Evolutionary conservation across 1,140 invertebrate genomes (phyloP).

Genomic region (Drosophila arizonae): DNA sequence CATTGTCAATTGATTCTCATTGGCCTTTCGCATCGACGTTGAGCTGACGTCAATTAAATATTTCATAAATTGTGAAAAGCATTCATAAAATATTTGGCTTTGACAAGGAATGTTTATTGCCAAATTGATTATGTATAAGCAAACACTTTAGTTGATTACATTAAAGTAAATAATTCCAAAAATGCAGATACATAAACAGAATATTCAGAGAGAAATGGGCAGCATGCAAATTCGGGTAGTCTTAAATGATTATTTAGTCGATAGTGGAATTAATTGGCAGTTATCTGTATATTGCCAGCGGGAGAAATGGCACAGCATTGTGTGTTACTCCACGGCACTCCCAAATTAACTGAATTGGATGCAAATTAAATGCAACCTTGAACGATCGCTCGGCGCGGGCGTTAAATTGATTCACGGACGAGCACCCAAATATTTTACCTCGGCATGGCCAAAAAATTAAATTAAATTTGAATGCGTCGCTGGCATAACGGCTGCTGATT

Average conservation of each 20-base stretch:
- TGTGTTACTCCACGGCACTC: background rate
- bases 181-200: too few relatives aligned
- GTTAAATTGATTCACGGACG: constrained; percentile 33
- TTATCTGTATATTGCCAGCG: background rate
- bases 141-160: background rate
- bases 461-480: constrained; percentile 54
- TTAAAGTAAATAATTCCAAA: background rate
- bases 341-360: constrained; percentile 60
- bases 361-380: constrained; percentile 61
- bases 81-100: constrained; percentile 22
- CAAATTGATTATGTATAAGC: background rate
- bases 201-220: too few relatives aligned
- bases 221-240: background rate
- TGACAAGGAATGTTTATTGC: background rate
- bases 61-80: constrained; percentile 8
- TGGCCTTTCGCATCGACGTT: constrained; percentile 26
- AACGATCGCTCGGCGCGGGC: constrained; percentile 27
- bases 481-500: constrained; percentile 50
- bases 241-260: background rate
- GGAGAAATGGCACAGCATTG: too few relatives aligned
- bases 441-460: constrained; percentile 28
- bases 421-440: background rate
- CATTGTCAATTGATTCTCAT: constrained; percentile 71
- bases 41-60: constrained; percentile 30
- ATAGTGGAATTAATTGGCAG: background rate